Evolutionary conservation across 2,113 vertebrate species (phyloP), one percentile per base, ranked within the genome.

Genomic region (Setophaga coronata): DNA sequence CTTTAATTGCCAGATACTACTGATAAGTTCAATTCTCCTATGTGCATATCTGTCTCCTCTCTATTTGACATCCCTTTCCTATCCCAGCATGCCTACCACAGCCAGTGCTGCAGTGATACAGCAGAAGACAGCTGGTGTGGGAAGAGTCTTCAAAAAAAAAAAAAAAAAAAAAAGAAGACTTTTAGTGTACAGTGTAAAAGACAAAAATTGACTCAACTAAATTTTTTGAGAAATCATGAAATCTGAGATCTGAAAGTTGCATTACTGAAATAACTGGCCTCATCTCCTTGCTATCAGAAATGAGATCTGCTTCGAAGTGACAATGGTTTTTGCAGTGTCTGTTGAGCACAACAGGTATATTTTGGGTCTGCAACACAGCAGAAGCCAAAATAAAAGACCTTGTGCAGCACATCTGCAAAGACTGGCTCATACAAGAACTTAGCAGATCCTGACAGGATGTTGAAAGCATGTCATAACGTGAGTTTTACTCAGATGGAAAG

Each of bases 321-420:
- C 18, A 51, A 3, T 25, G n/a, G 4, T 3, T 43, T 92, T 66
- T 71, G 18, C 26, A 85, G 4, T 18, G 7, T 47, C 48, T 94
- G 9, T 54, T 69, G 6, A 10, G 3, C 7, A 80, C 16, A 72
- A 5, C 14, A 57, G 58, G 8, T 26, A 5, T 18, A 21, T 72
- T 77, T 80, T 14, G 28, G 45, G 7, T 7, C 24, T 48, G 18
- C 17, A 43, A 25, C 29, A 71, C 14, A 56, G 12, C 14, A 64
- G 21, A 42, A 61, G n/a, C 2, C 6, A 17, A 0, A 0, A 20
- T 19, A 82, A 85, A 80, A 17, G 21, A n/a, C 47, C 21, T 72
- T 51, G 21, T 67, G 28, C 17, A 34, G 11, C 48, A 34, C 0
- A 0, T 34, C 42, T 89, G n/a, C 42, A 80, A 28, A 82, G 40